phyloP scores from a whole-genome alignment of 2,797 vertebrate species.

The Cuniculus paca region DNA sequence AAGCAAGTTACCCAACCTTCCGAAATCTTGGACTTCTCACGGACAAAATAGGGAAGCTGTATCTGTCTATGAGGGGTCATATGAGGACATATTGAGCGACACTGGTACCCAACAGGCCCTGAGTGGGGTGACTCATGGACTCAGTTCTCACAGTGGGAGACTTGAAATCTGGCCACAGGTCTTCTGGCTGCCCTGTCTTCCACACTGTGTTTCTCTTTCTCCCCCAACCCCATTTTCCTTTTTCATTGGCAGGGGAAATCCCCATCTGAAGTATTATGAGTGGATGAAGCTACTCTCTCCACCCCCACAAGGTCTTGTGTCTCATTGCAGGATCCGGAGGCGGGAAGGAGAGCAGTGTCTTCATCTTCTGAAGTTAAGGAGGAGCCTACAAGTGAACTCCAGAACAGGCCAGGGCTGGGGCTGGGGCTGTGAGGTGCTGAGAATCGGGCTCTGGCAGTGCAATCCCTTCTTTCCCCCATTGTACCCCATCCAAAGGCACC shows the following conservation, averaged over 20 bases:
- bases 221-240: background rate
- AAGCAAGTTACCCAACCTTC: slow-evolving; percentile 20
- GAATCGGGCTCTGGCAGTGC: background rate
- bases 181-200: background rate
- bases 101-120: background rate
- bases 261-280: background rate
- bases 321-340: background rate
- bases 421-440: background rate
- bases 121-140: background rate
- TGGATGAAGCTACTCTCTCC: background rate
- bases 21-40: slow-evolving; percentile 38
- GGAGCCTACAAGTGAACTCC: background rate
- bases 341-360: background rate
- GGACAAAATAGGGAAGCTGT: background rate
- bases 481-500: background rate
- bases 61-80: slow-evolving; percentile 20
- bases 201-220: background rate
- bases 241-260: background rate
- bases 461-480: background rate
- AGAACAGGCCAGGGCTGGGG: background rate
- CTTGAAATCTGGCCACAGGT: slow-evolving; percentile 2
- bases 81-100: slow-evolving; percentile 48
- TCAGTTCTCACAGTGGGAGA: background rate
- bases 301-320: background rate
- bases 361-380: slow-evolving; percentile 1